Evolutionary conservation across 2,888 invertebrate species (phyloP), one percentile per base, ranked within the genome.

Genomic region (Psylliodes chrysocephalus): DNA sequence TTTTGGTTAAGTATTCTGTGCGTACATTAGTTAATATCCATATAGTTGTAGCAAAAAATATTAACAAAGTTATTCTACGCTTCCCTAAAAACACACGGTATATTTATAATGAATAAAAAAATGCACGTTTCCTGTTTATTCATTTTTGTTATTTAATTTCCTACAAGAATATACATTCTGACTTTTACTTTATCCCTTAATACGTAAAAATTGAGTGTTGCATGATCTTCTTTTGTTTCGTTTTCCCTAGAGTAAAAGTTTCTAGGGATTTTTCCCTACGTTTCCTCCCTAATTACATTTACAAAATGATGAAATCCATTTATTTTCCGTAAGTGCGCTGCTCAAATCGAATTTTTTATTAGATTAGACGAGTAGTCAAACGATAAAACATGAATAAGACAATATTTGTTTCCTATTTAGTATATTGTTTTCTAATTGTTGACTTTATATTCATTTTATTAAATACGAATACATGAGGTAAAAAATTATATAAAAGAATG

Each of bases 281-380:
- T 52, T 44, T 52, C n/a, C 33, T 56, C 22, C 51, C 44, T 56
- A 57, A 57, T 52, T 63, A 63, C 56, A 35, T 57, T 56, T 49
- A 56, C 52, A 38, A 56, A 55, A 63, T 51, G 35, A 44, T 30
- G 52, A 52, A 56, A 57, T 44, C 15, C 62, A 55, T 55, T 62
- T 62, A 33, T 42, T 42, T 42, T 42, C 42, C 18, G 18, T 30
- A 56, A 52, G 44, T 63, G 56, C 51, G 35, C 44, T n/a, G 46
- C 46, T 30, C 38, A 63, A 56, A 56, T 57, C 38, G 44, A 56
- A 44, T 51, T 56, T 56, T 6, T 6, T 4, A 40, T 53, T 53
- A 19, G 14, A 25, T 53, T 25, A 6, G 53, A 18, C 5, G 15
- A 38, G 14, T 14, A 7, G 8, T 8, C n/a, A 22, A 22, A 33